These are phyloP conservation scores for Pardosa pseudoannulata DNA, from an alignment of 2,888 invertebrate genomes.

Conservation along the genomic window DNA sequence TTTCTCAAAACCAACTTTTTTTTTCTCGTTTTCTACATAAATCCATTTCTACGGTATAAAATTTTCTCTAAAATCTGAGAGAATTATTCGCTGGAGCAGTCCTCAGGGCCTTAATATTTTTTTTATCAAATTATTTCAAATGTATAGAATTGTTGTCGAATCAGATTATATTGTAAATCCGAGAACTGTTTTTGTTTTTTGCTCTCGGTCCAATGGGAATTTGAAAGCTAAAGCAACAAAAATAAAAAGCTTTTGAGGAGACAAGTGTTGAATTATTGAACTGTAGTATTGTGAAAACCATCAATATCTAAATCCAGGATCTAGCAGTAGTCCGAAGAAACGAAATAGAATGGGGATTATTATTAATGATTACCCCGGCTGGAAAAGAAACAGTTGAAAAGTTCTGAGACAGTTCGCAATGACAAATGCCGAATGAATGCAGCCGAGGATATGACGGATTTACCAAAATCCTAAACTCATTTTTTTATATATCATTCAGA, in stretches of 20 bases:
- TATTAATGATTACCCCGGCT: conserved; percentile 27
- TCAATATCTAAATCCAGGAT: conserved; percentile 21
- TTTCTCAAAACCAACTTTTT: no score
- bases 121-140: no score
- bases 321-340: conserved; percentile 14
- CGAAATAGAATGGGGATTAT: conserved; percentile 16
- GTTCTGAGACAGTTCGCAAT: conserved; percentile 21
- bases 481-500: conserved; percentile 31
- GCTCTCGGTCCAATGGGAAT: neutral
- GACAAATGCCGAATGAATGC: conserved; percentile 29
- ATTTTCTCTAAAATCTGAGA: no score
- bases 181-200: neutral
- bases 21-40: no score
- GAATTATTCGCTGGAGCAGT: no score
- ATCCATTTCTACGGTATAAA: no score
- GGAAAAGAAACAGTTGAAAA: conserved; percentile 18
- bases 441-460: conserved; percentile 23
- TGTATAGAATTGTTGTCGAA: no score
- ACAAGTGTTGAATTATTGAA: conserved; percentile 24
- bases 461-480: conserved; percentile 21
- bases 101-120: no score
- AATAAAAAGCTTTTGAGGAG: neutral
- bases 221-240: neutral
- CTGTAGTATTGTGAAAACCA: conserved; percentile 10
- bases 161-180: no score